These are phyloP conservation scores for Silurus glanis DNA, from an alignment of 2,113 vertebrate genomes.

Conservation along the genomic window DNA sequence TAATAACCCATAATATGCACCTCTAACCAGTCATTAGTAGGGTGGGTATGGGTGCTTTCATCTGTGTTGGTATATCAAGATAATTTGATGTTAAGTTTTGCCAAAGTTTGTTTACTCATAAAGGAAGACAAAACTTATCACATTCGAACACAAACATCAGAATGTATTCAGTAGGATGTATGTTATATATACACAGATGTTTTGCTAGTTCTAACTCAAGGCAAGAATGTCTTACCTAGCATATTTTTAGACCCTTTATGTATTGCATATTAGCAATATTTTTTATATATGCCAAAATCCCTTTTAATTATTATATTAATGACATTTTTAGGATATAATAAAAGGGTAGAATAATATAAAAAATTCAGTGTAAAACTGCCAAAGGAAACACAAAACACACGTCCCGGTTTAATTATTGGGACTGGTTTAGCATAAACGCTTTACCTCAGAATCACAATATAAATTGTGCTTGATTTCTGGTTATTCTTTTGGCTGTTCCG, in stretches of 20 bases:
- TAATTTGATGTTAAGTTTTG: neutral
- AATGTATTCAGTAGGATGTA: neutral
- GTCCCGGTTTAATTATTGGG: neutral
- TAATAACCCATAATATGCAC: slow-evolving; percentile 57
- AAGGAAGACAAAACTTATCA: neutral
- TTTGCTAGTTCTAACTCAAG: neutral
- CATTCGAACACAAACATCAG: neutral
- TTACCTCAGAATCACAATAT: neutral
- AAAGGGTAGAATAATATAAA: neutral
- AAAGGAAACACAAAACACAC: neutral
- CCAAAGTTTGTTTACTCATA: neutral
- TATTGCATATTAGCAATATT: neutral
- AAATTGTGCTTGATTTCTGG: neutral
- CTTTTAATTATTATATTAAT: neutral
- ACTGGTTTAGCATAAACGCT: neutral
- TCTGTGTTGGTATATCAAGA: neutral
- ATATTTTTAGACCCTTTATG: neutral
- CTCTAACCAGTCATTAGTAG: slow-evolving; percentile 54
- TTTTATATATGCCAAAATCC: neutral
- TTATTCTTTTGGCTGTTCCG: neutral
- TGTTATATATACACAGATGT: neutral
- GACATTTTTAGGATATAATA: neutral
- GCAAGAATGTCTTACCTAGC: neutral
- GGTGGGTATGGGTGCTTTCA: slow-evolving; percentile 12
- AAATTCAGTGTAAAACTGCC: neutral